Percentiles rank a stretch among this genome's conserved stretches.
These are phyloP conservation scores for Fratercula arctica DNA, from an alignment of 2,797 vertebrate species.

Conservation along the genomic window DNA sequence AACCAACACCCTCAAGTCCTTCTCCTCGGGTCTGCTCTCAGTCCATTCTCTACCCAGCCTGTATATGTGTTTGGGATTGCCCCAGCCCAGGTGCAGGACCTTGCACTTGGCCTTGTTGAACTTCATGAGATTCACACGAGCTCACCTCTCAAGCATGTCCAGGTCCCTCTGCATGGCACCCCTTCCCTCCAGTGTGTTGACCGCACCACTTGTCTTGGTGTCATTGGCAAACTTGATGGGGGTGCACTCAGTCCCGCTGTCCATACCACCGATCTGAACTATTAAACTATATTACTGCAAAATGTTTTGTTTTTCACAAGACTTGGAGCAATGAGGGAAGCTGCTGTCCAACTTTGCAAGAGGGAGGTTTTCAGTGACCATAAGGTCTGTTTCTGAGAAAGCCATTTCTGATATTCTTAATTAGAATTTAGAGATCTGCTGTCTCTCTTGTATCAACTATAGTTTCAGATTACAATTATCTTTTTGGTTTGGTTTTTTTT, in stretches of 20 bases:
- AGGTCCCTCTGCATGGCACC: background rate
- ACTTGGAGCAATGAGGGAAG: background rate
- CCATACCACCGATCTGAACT: background rate
- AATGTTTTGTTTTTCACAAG: background rate
- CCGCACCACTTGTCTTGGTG: background rate
- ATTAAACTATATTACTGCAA: background rate
- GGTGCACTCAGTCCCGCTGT: background rate
- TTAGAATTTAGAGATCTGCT: background rate
- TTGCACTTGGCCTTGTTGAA: too few relatives aligned
- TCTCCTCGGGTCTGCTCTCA: background rate
- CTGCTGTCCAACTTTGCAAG: background rate
- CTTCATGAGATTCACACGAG: too few relatives aligned
- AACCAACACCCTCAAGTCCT: background rate
- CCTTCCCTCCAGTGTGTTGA: background rate
- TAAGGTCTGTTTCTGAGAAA: background rate
- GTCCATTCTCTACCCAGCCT: background rate
- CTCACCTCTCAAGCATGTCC: too few relatives aligned
- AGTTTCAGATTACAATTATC: background rate
- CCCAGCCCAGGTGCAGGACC: background rate
- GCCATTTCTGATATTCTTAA: background rate
- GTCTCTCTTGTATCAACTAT: background rate
- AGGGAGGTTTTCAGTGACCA: rapidly evolving
- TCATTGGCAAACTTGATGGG: background rate
- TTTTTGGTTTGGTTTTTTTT: too few relatives aligned
- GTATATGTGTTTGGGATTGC: background rate